A percentile compares a stretch with the other conserved stretches of the same genome.
Conservation (phyloP, 30 jellyfish, hydroid and myxozoan genomes). For the Hydra vulgaris region DNA sequence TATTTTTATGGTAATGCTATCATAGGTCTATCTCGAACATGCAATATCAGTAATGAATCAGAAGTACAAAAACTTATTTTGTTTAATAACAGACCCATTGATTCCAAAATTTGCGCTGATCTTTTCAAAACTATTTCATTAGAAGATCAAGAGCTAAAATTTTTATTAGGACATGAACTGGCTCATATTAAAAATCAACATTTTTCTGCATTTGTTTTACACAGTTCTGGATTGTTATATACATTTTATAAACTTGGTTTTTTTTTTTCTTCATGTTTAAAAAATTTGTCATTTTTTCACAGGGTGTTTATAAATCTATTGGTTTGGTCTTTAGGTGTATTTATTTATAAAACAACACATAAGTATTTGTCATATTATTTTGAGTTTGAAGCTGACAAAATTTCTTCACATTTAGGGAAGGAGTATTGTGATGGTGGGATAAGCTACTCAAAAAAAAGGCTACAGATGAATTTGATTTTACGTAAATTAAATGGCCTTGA, state of each 20-base stretch:
- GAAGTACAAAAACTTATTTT: slow-evolving; percentile 22
- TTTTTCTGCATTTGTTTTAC: slow-evolving; percentile 31
- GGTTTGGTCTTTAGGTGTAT: slow-evolving; percentile 36
- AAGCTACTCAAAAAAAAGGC: slow-evolving; percentile 38
- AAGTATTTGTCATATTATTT: slow-evolving; percentile 16
- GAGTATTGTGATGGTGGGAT: slow-evolving; percentile 70
- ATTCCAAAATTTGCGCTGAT: slow-evolving; percentile 39
- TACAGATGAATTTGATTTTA: slow-evolving; percentile 46
- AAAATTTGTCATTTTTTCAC: slow-evolving; percentile 8
- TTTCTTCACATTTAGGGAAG: slow-evolving; percentile 52
- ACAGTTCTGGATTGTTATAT: slow-evolving; percentile 50
- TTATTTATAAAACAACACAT: slow-evolving; percentile 13
- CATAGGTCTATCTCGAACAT: slow-evolving; percentile 60
- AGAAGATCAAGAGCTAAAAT: slow-evolving; percentile 46
- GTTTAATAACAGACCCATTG: slow-evolving; percentile 30
- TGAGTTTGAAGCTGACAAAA: slow-evolving; percentile 53
- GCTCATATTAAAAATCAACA: slow-evolving; percentile 57
- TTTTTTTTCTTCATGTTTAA: slow-evolving; percentile 34
- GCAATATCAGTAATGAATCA: slow-evolving; percentile 20
- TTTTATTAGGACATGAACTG: slow-evolving; percentile 71
- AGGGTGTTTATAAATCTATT: slow-evolving; percentile 8
- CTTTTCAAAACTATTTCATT: slow-evolving; percentile 37
- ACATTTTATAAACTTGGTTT: slow-evolving; percentile 38
- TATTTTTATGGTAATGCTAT: slow-evolving; percentile 59
- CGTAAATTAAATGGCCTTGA: slow-evolving; percentile 44